These are phyloP conservation scores for Sapajus apella DNA, from an alignment of 2,113 vertebrate genomes.

Conservation along the genomic window DNA sequence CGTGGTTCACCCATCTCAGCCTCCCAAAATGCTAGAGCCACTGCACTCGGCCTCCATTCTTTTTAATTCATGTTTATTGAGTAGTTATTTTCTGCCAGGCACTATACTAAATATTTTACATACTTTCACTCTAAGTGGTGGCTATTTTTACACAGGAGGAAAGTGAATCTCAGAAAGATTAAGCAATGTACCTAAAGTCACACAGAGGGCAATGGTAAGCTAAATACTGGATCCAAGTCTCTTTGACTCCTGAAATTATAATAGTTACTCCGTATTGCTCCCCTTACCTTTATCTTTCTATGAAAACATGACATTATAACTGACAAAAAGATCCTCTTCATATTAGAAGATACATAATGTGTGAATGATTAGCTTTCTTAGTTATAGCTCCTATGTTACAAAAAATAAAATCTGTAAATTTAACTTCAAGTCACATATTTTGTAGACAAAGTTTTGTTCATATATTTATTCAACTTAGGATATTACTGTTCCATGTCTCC, in stretches of 20 bases:
- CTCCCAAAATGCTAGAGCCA: too few species aligned
- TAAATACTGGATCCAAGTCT: neutral
- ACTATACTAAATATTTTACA: neutral
- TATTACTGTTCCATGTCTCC: neutral
- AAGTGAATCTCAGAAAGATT: neutral
- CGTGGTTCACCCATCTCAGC: fast-evolving
- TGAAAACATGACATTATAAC: neutral
- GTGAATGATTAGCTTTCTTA: neutral
- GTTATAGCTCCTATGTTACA: neutral
- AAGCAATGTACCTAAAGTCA: neutral
- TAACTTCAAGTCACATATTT: neutral
- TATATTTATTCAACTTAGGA: neutral
- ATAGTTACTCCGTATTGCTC: neutral
- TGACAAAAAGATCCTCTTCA: neutral
- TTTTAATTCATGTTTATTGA: neutral
- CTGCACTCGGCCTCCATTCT: too few species aligned
- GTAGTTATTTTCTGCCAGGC: neutral
- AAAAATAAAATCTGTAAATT: neutral
- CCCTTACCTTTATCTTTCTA: neutral
- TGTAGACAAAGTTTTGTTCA: neutral
- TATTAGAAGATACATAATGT: neutral
- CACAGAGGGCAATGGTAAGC: neutral
- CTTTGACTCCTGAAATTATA: neutral
- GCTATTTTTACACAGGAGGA: neutral
- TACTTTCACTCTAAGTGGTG: neutral